A percentile compares a stretch with the other conserved stretches of the same genome.
Evolutionary conservation across 1,140 invertebrate species (phyloP).

Genomic region (Homarus americanus): DNA sequence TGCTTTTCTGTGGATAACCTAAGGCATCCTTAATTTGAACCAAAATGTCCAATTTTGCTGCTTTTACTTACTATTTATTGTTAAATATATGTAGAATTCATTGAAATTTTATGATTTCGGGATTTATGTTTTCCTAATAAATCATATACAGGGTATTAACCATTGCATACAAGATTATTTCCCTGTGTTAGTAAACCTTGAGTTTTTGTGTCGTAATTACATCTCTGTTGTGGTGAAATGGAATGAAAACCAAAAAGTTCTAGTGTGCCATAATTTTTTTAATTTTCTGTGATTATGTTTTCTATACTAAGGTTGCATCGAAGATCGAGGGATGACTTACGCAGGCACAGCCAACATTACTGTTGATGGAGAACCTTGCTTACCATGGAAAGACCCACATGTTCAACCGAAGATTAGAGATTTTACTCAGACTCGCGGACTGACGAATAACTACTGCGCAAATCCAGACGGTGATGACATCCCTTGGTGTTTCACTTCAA

Average conservation of each 20-base stretch:
- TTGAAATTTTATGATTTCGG: no score
- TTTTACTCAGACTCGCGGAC: background rate
- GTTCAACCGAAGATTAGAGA: slow-evolving; percentile 74
- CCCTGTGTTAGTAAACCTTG: no score
- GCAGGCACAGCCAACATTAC: slow-evolving; percentile 80
- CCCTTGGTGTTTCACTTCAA: slow-evolving; percentile 82
- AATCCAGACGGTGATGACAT: slow-evolving; percentile 79
- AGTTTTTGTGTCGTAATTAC: no score
- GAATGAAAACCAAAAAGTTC: no score
- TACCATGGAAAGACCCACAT: slow-evolving; percentile 79
- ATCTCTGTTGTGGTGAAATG: no score
- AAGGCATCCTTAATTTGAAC: no score
- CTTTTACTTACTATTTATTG: no score
- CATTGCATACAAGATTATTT: no score
- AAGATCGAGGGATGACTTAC: slow-evolving; percentile 76
- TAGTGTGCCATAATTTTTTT: background rate
- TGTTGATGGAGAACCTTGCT: slow-evolving; percentile 79
- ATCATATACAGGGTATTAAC: no score
- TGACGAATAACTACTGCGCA: slow-evolving; percentile 81
- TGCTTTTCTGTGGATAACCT: background rate
- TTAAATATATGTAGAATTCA: no score
- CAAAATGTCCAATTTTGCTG: no score
- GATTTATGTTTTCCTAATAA: no score
- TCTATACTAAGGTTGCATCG: slow-evolving; percentile 55
- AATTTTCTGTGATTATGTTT: background rate